Conservation (phyloP, 2,113 vertebrate genomes). For the Xenopus borealis region DNA sequence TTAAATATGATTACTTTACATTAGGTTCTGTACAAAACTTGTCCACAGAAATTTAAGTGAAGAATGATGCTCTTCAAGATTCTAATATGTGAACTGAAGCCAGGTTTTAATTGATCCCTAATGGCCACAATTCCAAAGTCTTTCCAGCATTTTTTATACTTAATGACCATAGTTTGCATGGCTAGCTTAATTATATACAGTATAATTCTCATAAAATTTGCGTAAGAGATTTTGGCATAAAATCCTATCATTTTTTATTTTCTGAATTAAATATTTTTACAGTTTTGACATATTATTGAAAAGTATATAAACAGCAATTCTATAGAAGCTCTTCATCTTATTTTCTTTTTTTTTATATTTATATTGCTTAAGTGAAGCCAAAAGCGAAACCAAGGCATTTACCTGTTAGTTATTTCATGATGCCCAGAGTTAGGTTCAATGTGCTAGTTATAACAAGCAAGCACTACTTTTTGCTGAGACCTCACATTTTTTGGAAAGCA, state of each 20-base stretch:
- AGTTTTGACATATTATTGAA: background rate
- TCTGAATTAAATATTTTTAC: background rate
- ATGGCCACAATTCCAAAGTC: background rate
- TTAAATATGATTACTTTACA: too few species aligned
- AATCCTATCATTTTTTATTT: background rate
- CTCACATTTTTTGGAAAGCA: constrained; percentile 36
- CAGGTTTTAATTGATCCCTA: background rate
- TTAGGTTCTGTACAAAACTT: too few species aligned
- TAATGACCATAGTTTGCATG: background rate
- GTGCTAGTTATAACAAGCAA: constrained; percentile 29
- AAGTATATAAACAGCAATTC: background rate
- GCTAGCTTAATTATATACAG: background rate
- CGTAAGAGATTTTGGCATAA: background rate
- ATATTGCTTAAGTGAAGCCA: background rate
- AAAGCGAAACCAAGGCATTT: background rate
- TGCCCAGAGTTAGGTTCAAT: background rate
- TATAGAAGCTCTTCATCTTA: background rate
- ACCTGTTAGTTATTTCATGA: constrained; percentile 30
- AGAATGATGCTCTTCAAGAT: background rate
- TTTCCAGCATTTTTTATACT: background rate
- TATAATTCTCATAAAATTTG: background rate
- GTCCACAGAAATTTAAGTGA: background rate
- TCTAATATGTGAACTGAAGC: background rate
- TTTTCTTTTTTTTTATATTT: background rate
- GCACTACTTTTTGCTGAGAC: constrained; percentile 39